A percentile compares a stretch with the other conserved stretches of the same genome.
Evolutionary conservation across 2,888 invertebrate species (phyloP).

Genomic region (Caenorhabditis virilis): DNA sequence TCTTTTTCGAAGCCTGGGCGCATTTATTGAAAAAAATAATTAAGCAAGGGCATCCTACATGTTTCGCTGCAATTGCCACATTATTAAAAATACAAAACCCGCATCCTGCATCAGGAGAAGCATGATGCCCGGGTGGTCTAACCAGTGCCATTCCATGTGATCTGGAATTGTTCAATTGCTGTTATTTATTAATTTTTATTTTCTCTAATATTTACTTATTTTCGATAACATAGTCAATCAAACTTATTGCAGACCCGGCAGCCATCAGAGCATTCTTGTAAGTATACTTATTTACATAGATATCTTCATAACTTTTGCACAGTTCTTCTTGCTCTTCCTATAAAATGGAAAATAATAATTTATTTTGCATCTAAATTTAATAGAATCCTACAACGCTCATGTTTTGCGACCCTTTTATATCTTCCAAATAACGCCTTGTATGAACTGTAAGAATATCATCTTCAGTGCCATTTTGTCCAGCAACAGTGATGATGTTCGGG

Average conservation of each 20-base stretch:
- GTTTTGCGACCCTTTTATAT: constrained; percentile 29
- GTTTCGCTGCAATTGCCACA: constrained; percentile 86
- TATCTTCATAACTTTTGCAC: constrained; percentile 58
- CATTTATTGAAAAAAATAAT: not conserved
- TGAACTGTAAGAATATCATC: constrained; percentile 49
- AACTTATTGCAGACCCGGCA: constrained; percentile 55
- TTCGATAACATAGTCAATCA: constrained; percentile 26
- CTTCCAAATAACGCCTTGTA: constrained; percentile 45
- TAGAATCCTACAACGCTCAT: constrained; percentile 24
- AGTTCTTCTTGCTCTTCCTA: constrained; percentile 35
- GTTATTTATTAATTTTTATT: not conserved
- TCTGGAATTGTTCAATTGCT: constrained; percentile 6
- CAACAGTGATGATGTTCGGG: constrained; percentile 16
- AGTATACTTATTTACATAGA: constrained; percentile 59
- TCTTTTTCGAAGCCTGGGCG: constrained; percentile 1
- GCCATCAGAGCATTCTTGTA: constrained; percentile 50
- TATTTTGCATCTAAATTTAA: no score
- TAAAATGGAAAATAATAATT: not conserved
- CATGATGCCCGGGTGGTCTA: constrained; percentile 86
- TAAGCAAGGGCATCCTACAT: constrained; percentile 12
- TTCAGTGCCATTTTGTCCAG: constrained; percentile 28
- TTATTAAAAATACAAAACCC: constrained; percentile 99
- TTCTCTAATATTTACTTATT: constrained; percentile 11
- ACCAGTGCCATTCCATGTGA: constrained; percentile 90
- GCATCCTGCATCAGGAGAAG: constrained; percentile 79